Conservation (phyloP, 2,113 vertebrate genomes). For the Phyllopteryx taeniolatus region DNA sequence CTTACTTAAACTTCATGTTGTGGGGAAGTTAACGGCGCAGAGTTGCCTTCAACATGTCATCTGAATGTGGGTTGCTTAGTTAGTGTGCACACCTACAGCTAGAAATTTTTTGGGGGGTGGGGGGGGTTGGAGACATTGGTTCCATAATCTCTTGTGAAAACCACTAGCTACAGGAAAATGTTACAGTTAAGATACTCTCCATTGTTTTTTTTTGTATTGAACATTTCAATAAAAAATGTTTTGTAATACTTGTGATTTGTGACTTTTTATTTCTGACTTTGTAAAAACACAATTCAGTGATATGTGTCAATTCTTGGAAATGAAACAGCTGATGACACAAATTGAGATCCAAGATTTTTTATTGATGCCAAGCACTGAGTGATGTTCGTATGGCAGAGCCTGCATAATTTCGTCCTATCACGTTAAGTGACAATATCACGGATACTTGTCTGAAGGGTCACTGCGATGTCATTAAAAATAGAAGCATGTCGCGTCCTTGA, state of each 20-base stretch:
- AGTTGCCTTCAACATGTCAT: not conserved
- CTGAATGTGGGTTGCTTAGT: conserved; percentile 6
- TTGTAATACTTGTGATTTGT: conserved; percentile 12
- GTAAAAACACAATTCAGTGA: not conserved
- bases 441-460: conserved; percentile 56
- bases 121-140: not conserved
- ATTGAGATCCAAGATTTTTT: conserved; percentile 66
- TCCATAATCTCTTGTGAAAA: conserved; percentile 25
- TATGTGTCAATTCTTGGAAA: not conserved
- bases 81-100: conserved; percentile 6
- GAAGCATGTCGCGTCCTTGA: conserved; percentile 30
- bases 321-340: conserved; percentile 8
- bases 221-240: conserved; percentile 74
- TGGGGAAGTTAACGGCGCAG: not conserved
- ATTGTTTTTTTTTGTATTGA: conserved; percentile 69
- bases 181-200: conserved; percentile 47
- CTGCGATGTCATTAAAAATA: conserved; percentile 42
- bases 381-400: not conserved
- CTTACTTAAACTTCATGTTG: conserved; percentile 13
- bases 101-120: not conserved
- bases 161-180: conserved; percentile 42
- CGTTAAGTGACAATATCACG: not conserved
- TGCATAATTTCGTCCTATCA: not conserved
- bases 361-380: conserved; percentile 50
- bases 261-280: not conserved